Evolutionary conservation across 2,888 invertebrate species (phyloP).

Genomic region (Heliconius aoede): DNA sequence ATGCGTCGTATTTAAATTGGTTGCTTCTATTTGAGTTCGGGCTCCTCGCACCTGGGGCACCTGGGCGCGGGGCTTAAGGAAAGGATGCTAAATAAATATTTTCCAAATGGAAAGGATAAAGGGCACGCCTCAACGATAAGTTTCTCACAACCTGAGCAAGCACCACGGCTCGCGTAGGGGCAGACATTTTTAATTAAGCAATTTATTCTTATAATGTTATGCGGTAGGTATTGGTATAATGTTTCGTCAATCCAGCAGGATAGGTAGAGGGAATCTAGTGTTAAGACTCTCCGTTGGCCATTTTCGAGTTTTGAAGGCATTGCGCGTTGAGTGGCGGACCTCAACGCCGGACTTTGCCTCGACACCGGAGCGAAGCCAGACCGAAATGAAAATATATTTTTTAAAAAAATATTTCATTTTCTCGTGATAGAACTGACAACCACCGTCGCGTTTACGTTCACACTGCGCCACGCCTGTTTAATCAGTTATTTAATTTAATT

Average conservation of each 20-base stretch:
- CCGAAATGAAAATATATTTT: no score
- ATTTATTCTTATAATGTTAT: slow-evolving; percentile 1
- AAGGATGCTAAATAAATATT: slow-evolving; percentile 81
- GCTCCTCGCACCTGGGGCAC: slow-evolving; percentile 79
- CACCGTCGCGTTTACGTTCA: no score
- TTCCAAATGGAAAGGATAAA: slow-evolving; percentile 78
- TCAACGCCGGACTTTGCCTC: no score
- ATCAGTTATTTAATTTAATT: no score
- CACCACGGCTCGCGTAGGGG: slow-evolving; percentile 63
- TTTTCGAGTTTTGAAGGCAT: no score
- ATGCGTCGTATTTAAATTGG: slow-evolving; percentile 76
- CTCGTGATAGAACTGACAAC: no score
- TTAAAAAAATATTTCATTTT: no score
- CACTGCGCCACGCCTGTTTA: no score
- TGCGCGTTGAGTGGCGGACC: no score
- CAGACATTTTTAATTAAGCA: slow-evolving; percentile 52
- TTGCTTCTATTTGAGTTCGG: slow-evolving; percentile 77
- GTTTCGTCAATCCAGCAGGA: not conserved
- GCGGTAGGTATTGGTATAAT: not conserved
- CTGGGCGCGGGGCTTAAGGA: slow-evolving; percentile 77
- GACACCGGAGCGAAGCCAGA: no score
- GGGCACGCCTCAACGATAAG: slow-evolving; percentile 75
- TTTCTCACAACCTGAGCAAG: slow-evolving; percentile 67
- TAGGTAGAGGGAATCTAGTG: not conserved
- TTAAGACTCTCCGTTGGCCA: not conserved